Conservation (phyloP, 2,888 invertebrate genomes). For the Lasioglossum pauxillum region DNA sequence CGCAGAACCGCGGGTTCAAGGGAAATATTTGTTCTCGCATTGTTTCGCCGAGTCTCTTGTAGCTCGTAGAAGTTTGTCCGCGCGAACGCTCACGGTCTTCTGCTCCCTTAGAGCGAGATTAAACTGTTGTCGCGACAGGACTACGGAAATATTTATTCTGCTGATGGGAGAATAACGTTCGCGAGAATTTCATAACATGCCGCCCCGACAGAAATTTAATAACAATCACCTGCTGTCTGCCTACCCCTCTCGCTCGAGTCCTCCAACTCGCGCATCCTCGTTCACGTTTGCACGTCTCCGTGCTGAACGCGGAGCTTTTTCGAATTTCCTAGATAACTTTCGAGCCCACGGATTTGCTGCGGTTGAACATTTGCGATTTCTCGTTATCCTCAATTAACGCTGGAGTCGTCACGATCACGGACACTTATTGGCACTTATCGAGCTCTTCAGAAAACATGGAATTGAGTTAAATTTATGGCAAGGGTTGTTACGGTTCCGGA, state of each 20-base stretch:
- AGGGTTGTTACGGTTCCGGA: background rate
- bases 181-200: conserved; percentile 26
- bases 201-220: conserved; percentile 38
- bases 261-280: background rate
- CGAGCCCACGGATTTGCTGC: background rate
- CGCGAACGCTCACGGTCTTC: background rate
- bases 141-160: conserved; percentile 48
- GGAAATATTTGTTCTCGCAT: conserved; percentile 33
- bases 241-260: background rate
- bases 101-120: conserved; percentile 23
- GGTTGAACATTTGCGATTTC: background rate
- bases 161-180: conserved; percentile 44
- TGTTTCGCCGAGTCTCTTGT: conserved; percentile 19
- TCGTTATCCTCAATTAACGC: background rate
- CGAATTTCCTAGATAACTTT: background rate
- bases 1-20: background rate
- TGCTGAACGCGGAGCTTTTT: background rate
- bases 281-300: background rate
- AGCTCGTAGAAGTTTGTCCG: conserved; percentile 8
- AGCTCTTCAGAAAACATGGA: too few species aligned
- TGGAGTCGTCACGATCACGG: too few species aligned
- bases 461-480: background rate
- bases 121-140: conserved; percentile 35
- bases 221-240: conserved; percentile 28
- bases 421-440: too few species aligned